A percentile compares a stretch with the other conserved stretches of the same genome.
These are phyloP conservation scores for Drosophila neonasuta DNA, from an alignment of 2,888 invertebrate species.

Conservation along the genomic window DNA sequence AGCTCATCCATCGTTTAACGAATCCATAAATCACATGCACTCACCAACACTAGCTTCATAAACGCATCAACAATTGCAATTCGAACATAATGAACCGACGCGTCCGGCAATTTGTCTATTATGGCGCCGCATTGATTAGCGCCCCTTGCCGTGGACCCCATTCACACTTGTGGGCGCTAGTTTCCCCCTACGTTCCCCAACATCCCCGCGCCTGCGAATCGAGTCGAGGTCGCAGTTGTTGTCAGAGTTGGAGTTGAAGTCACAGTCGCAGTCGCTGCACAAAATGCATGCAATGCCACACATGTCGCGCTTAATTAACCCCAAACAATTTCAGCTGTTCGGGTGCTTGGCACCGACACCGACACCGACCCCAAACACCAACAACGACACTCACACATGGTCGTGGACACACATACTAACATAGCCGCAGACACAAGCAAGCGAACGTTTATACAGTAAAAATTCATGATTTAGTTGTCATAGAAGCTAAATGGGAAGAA, in stretches of 20 bases:
- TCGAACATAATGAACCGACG: conserved; percentile 64
- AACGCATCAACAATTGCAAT: conserved; percentile 63
- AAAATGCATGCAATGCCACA: conserved; percentile 70
- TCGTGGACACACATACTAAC: conserved; percentile 25
- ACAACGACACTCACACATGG: conserved; percentile 18
- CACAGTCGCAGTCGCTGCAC: conserved; percentile 36
- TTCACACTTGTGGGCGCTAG: conserved; percentile 67
- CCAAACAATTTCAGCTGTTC: conserved; percentile 72
- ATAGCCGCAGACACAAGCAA: conserved; percentile 5
- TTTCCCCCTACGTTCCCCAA: conserved; percentile 17
- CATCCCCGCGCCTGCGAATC: neutral
- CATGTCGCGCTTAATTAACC: conserved; percentile 79
- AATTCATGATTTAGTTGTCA: neutral
- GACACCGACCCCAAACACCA: conserved; percentile 20
- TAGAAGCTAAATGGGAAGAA: neutral
- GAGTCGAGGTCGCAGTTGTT: conserved; percentile 22
- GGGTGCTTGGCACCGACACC: conserved; percentile 24
- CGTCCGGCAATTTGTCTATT: conserved; percentile 69
- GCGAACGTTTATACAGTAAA: conserved; percentile 27
- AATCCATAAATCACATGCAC: conserved; percentile 44
- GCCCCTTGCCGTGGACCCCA: conserved; percentile 36
- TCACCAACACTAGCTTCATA: conserved; percentile 52
- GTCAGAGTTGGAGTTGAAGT: conserved; percentile 11
- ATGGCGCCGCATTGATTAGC: conserved; percentile 72
- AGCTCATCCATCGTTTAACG: conserved; percentile 1